A percentile compares a stretch with the other conserved stretches of the same genome.
Evolutionary conservation across 1,140 invertebrate species (phyloP).

Genomic region (Cecropterus lyciades): DNA sequence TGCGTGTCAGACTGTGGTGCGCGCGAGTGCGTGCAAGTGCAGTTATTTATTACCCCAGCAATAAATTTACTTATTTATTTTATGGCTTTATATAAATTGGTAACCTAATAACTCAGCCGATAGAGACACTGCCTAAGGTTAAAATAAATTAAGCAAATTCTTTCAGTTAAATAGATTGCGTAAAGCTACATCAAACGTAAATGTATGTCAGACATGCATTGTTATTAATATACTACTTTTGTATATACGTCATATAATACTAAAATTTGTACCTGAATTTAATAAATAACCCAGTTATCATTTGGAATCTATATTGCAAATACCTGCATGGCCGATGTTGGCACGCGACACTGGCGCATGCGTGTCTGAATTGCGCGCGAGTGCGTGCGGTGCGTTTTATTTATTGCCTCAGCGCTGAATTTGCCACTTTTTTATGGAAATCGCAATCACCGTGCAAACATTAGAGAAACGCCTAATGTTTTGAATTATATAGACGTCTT

Average conservation of each 20-base stretch:
- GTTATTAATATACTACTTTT: too few relatives aligned
- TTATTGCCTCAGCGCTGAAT: slow-evolving; percentile 72
- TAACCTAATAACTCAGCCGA: not conserved
- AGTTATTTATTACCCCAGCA: slow-evolving; percentile 71
- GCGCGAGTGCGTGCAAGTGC: slow-evolving; percentile 72
- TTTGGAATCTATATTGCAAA: slow-evolving; percentile 48
- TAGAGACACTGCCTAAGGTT: not conserved
- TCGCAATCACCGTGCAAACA: slow-evolving; percentile 1
- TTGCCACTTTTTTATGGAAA: slow-evolving; percentile 39
- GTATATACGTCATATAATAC: too few relatives aligned
- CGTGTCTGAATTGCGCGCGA: slow-evolving; percentile 72
- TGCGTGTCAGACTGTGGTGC: slow-evolving; percentile 66
- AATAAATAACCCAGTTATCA: not conserved
- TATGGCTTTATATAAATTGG: not conserved
- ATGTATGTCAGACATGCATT: too few relatives aligned
- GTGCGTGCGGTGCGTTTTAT: slow-evolving; percentile 73
- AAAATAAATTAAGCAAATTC: not conserved
- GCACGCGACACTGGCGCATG: slow-evolving; percentile 68
- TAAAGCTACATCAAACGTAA: too few relatives aligned
- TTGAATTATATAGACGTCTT: not conserved
- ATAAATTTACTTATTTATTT: slow-evolving; percentile 54
- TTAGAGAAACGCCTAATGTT: slow-evolving; percentile 3
- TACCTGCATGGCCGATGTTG: slow-evolving; percentile 60
- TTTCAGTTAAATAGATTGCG: not conserved
- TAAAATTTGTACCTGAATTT: not conserved